A percentile compares a stretch with the other conserved stretches of the same genome.
phyloP scores from a whole-genome alignment of 2,888 invertebrate genomes.

The Eucera pruinosa region DNA sequence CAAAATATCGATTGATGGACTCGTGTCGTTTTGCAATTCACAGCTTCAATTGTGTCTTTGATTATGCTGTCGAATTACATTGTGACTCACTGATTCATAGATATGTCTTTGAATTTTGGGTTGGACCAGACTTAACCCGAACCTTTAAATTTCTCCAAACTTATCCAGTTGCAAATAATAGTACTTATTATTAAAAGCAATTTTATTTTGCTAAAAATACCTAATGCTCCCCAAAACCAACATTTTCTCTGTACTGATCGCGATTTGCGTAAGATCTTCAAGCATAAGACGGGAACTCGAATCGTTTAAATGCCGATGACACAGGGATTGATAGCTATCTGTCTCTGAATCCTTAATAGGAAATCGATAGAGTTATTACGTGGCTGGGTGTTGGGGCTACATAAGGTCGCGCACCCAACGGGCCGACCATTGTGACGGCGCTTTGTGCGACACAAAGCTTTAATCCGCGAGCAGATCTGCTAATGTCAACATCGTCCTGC shows the following conservation, averaged over 20 bases:
- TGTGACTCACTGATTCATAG: too few species aligned
- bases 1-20: too few species aligned
- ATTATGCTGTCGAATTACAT: too few species aligned
- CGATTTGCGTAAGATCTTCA: constrained; percentile 26
- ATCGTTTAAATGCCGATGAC: constrained; percentile 30
- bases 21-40: too few species aligned
- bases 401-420: constrained; percentile 78
- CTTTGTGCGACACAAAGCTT: constrained; percentile 82
- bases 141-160: too few species aligned
- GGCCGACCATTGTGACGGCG: constrained; percentile 74
- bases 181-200: too few species aligned
- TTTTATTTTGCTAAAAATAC: too few species aligned
- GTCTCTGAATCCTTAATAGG: constrained; percentile 74
- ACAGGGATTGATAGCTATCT: constrained; percentile 54
- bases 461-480: constrained; percentile 83
- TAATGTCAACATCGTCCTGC: constrained; percentile 81
- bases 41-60: too few species aligned
- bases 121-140: too few species aligned
- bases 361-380: constrained; percentile 79
- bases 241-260: background rate
- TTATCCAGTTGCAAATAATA: too few species aligned
- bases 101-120: too few species aligned
- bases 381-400: constrained; percentile 67
- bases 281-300: constrained; percentile 14
- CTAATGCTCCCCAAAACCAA: too few species aligned